Percentiles rank a stretch among this genome's conserved stretches.
phyloP scores from a whole-genome alignment of 1,140 invertebrate species.

The Caenorhabditis elegans region DNA sequence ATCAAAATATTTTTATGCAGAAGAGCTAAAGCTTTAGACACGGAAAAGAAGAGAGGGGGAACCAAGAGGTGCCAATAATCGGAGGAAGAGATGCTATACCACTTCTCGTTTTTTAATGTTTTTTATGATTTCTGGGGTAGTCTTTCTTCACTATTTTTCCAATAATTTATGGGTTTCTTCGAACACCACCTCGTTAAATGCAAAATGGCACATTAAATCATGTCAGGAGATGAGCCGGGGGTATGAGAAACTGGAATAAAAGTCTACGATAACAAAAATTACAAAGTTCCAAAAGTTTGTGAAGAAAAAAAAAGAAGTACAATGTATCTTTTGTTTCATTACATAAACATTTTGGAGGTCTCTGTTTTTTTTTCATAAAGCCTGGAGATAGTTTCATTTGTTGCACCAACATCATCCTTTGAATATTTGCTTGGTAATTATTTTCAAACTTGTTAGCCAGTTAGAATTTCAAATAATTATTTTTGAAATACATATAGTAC shows the following conservation, averaged over 20 bases:
- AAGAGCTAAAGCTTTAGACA: background rate
- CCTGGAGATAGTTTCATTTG: too few species aligned
- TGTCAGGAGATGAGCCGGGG: background rate
- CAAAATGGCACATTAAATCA: constrained; percentile 7
- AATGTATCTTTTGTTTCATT: background rate
- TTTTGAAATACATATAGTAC: too few species aligned
- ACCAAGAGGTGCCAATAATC: constrained; percentile 23
- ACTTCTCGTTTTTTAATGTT: background rate
- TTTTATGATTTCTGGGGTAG: constrained; percentile 32
- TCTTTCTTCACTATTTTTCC: background rate
- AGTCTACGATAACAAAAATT: background rate
- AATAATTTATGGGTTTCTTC: constrained; percentile 32
- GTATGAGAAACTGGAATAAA: background rate
- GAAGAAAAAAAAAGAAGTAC: background rate
- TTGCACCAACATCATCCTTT: too few species aligned
- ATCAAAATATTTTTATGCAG: constrained; percentile 4
- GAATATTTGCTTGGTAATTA: too few species aligned
- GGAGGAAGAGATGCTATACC: constrained; percentile 18
- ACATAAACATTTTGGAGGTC: constrained; percentile 2
- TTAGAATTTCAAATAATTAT: too few species aligned
- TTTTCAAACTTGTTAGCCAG: too few species aligned
- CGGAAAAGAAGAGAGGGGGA: background rate
- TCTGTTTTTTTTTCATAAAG: constrained; percentile 2
- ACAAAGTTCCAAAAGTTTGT: background rate
- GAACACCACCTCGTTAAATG: constrained; percentile 2